A percentile compares a stretch with the other conserved stretches of the same genome.
phyloP scores from a whole-genome alignment of 2,797 vertebrate genomes.

The Chelon labrosus region DNA sequence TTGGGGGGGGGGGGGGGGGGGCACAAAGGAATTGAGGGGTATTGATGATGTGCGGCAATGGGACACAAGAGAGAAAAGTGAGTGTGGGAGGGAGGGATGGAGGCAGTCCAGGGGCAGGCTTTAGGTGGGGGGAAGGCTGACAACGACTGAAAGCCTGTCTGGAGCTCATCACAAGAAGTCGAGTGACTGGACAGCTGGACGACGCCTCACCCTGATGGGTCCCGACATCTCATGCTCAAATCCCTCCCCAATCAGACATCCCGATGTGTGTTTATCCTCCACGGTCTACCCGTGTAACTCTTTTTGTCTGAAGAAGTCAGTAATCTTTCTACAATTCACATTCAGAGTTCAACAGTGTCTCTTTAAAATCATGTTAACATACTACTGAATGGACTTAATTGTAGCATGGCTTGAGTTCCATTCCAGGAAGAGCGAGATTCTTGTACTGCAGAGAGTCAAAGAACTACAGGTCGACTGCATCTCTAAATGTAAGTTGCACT shows the following conservation, averaged over 20 bases:
- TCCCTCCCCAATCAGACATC: slow-evolving; percentile 21
- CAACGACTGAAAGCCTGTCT: slow-evolving; percentile 66
- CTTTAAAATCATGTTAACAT: too few relatives aligned
- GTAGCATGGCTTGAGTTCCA: too few relatives aligned
- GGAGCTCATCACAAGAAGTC: slow-evolving; percentile 70
- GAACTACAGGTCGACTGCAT: too few relatives aligned
- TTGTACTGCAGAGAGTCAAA: too few relatives aligned
- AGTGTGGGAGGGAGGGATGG: slow-evolving; percentile 41
- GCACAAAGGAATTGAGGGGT: slow-evolving; percentile 67
- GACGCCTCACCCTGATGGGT: slow-evolving; percentile 52
- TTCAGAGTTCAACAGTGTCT: too few relatives aligned
- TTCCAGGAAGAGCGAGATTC: too few relatives aligned
- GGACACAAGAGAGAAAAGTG: slow-evolving; percentile 65
- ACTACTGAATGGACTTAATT: too few relatives aligned
- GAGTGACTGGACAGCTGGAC: slow-evolving; percentile 38
- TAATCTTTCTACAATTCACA: background rate
- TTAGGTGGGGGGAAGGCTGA: slow-evolving; percentile 30
- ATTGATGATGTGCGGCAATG: slow-evolving; percentile 80
- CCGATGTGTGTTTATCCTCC: slow-evolving; percentile 1
- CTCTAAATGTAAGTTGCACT: too few relatives aligned
- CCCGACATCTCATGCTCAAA: slow-evolving; percentile 49
- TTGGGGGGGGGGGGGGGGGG: background rate
- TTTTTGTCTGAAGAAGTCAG: background rate
- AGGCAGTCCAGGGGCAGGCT: slow-evolving; percentile 46
- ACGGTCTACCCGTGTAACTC: background rate